Evolutionary conservation across 2,888 invertebrate species (phyloP).

Genomic region (Gandaritis pyraliata): DNA sequence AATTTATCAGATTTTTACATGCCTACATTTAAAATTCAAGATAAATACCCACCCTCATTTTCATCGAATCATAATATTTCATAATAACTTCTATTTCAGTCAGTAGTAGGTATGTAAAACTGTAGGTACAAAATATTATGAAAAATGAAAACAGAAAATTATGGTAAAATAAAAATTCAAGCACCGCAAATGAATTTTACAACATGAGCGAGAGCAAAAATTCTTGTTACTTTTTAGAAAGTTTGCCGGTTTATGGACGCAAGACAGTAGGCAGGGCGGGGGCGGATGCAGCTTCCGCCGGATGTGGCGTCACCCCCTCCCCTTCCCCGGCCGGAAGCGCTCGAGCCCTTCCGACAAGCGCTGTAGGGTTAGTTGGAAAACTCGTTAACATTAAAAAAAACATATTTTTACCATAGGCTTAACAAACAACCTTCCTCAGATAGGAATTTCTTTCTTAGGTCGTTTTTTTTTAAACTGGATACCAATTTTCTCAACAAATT

Average conservation of each 20-base stretch:
- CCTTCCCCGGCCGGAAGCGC: slow-evolving; percentile 60
- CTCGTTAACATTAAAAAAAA: background rate
- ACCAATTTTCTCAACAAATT: too few relatives aligned
- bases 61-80: too few relatives aligned
- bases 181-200: slow-evolving; percentile 25
- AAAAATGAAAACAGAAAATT: slow-evolving; percentile 3
- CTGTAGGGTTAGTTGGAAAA: slow-evolving; percentile 44
- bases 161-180: slow-evolving; percentile 14
- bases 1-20: too few relatives aligned
- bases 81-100: too few relatives aligned
- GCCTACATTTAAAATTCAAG: too few relatives aligned
- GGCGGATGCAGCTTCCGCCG: slow-evolving; percentile 69
- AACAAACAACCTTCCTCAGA: too few relatives aligned
- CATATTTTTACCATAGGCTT: background rate
- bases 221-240: slow-evolving; percentile 38
- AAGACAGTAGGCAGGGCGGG: slow-evolving; percentile 53
- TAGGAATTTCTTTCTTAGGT: too few relatives aligned
- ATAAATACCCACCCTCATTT: too few relatives aligned
- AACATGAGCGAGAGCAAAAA: slow-evolving; percentile 32
- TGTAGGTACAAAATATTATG: too few relatives aligned
- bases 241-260: slow-evolving; percentile 34
- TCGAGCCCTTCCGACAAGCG: slow-evolving; percentile 65
- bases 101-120: too few relatives aligned
- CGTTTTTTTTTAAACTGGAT: too few relatives aligned
- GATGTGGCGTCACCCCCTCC: slow-evolving; percentile 65